Base-by-base conservation (phyloP, 2,888 invertebrate genomes). In the Pocota personata region DNA sequence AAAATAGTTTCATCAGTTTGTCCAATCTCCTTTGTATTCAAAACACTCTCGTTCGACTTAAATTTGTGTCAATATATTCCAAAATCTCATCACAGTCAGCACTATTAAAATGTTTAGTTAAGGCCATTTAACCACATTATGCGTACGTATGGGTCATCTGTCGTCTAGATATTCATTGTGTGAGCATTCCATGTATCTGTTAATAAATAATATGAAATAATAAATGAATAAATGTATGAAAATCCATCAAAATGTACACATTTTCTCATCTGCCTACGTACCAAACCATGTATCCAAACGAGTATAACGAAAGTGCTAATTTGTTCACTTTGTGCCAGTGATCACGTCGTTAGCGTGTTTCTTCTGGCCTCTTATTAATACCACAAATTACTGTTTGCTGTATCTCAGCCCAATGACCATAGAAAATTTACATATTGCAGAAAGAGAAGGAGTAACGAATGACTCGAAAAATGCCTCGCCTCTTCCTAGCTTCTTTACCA, bases 331-430 rank as follows among this genome's bases (percentile, higher is more conserved):
- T 48, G 30, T 8, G 27, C 30, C 58, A 16, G 27, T 10, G 6
- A 46, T 21, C n/a, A 21, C 12, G 10, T 19, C 21, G 24, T 24
- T 24, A 24, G 2, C 24, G 2, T 24, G 4, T 46, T 7, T 12
- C 0, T 1, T 12, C 1, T n/a, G 21, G 1, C 27, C 16, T 16
- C 0, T 12, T 3, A 32, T n/a, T 16, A 24, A 14, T 10, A 21
- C 57, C 57, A 57, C 52, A 69, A 43, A 30, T 19, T 69, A 19
- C 19, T 57, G 46, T 32, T 46, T 24, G 21, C 12, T 37, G 52
- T 40, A 69, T 40, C 16, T 43, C 16, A 43, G 16, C n/a, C 27
- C 35, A 21, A 12, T 32, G 46, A 12, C 46, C 30, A 14, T 66
- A 14, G n/a, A 55, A 32, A 35, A 21, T 46, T n/a, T n/a, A n/a